Base-by-base conservation (phyloP, 35 echinoderm and acorn worm species). In the Apostichopus californicus region DNA sequence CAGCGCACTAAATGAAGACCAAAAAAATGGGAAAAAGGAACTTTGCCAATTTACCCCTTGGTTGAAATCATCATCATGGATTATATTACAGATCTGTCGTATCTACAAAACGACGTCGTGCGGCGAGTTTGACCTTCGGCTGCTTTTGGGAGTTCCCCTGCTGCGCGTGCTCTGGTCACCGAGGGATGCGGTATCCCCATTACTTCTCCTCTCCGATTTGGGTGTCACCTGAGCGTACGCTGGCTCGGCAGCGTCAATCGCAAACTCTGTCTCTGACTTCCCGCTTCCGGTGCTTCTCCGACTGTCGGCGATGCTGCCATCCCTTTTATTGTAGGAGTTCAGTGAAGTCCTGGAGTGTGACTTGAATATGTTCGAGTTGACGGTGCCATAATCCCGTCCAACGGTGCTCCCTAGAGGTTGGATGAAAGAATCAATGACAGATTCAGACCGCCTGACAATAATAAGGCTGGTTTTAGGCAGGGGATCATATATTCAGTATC, bases 321-420 rank as follows among this genome's bases (percentile, higher is more conserved):
- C 81, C 8, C 86, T 65, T 52, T 79, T 88, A 55, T 70, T 56
- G n/a, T 59, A 28, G 1, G 93, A 89, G 57, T 89, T 89, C 0
- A 89, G 63, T 52, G 86, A 89, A 20, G 4, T 89, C 63, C 86
- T 56, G 12, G 93, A 88, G 87, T 94, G 88, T n/a, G 93, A 81
- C 54, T 94, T 94, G 93, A 94, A 94, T 54, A 94, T 94, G 14
- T 86, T 80, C 0, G 93, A 94, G 34, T 94, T 94, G 26, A 94
- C 93, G 54, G 93, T 90, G 59, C 93, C 93, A 46, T 94, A 88
- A 20, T 94, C 88, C 24, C 88, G 87, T 56, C 75, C 78, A 57
- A 58, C 73, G 12, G 58, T 94, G 93, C 57, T 90, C 46, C 17
- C 93, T 88, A 46, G 78, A 81, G 59, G 10, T 60, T 66, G 63